Conservation (phyloP, 1,140 invertebrate species). For the Xylocopa sonorina region DNA sequence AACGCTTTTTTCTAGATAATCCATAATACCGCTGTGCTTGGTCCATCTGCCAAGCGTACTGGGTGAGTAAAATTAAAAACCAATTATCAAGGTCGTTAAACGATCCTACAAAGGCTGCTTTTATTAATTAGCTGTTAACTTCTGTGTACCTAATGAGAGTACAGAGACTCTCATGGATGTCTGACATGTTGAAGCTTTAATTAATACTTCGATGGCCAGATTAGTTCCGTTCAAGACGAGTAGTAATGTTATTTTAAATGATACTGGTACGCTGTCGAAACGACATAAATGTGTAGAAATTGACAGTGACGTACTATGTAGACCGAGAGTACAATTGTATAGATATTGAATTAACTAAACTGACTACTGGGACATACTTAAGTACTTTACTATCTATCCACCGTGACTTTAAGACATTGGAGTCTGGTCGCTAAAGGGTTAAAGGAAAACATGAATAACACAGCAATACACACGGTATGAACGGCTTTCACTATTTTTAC, state of each 20-base stretch:
- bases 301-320: background rate
- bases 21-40: conserved; percentile 77
- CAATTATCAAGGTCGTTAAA: conserved; percentile 22
- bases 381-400: background rate
- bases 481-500: conserved; percentile 54
- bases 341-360: background rate
- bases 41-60: conserved; percentile 74
- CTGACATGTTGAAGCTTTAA: conserved; percentile 35
- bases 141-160: background rate
- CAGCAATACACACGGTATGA: background rate
- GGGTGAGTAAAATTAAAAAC: conserved; percentile 71
- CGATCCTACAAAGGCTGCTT: conserved; percentile 29
- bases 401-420: background rate
- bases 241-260: background rate
- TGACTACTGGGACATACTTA: too few relatives aligned
- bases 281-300: background rate
- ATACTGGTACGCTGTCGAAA: background rate
- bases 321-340: background rate
- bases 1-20: conserved; percentile 78
- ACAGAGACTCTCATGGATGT: background rate
- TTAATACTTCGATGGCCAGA: conserved; percentile 31
- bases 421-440: conserved; percentile 3
- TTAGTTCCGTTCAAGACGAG: background rate
- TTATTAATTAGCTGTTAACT: conserved; percentile 39
- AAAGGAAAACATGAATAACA: conserved; percentile 17